Base-by-base conservation (phyloP, 2,888 invertebrate species). In the Drosophila phalerata region DNA sequence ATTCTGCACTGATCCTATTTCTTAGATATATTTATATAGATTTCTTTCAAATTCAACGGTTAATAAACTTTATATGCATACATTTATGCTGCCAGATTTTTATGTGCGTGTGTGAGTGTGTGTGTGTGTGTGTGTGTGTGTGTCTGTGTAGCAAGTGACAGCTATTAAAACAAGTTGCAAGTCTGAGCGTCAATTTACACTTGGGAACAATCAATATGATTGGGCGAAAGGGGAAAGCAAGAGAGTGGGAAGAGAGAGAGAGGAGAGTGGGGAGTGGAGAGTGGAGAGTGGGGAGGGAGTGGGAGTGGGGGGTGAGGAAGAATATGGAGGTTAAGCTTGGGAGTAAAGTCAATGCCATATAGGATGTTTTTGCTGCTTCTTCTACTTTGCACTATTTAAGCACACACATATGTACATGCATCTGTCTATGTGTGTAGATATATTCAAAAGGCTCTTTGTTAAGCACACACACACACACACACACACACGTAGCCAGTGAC, bases 301-400 rank as follows among this genome's bases (percentile, higher is more conserved):
- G n/a, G 25, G 5, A 28, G 25, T 17, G 19, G 2, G 10, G 4
- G 19, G 40, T 17, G 34, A 17, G 45, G 25, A 13, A 15, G 43
- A 19, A 15, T 32, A 34, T 48, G 34, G 17, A 30, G 19, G 47
- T 52, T 34, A 15, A 25, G 19, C 47, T 34, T 57, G 42, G 52
- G 63, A 62, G 70, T 79, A 85, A 81, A 85, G 85, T 85, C 85
- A 81, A 85, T 82, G 83, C 83, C 81, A 82, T 71, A 62, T 58
- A 67, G 55, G 13, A 47, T 75, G 58, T 45, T n/a, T 30, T 11
- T 30, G 32, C 30, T 58, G 34, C 51, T 64, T 43, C 62, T 58
- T 52, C 57, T 69, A 32, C 55, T 52, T 63, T 58, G 62, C 57
- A 55, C 62, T 73, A 40, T 45, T 56, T 57, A 73, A 67, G 61